Base-by-base conservation (phyloP, 2,797 vertebrate genomes). In the Lophotriccus pileatus region DNA sequence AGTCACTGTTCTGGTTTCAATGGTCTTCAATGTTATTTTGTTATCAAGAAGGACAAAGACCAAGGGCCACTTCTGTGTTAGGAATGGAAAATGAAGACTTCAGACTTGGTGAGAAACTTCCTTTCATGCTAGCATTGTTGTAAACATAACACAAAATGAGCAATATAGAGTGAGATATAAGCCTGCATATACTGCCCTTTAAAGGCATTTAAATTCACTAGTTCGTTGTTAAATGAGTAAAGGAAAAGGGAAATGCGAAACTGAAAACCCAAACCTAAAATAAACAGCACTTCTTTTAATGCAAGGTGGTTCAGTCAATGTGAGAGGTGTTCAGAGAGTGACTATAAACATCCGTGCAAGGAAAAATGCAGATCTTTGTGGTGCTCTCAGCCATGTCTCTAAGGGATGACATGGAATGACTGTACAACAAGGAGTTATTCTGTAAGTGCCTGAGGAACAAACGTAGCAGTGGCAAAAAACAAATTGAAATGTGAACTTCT, bases 401-500 rank as follows among this genome's bases (percentile, higher is more conserved):
- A 36, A 96, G 93, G 93, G 81, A 82, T 74, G 63, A 69, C 50
- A 7, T 2, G 18, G 59, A 44, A 43, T 77, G 84, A 15, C 25
- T 84, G 85, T 59, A 82, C 1, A 17, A 89, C 87, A 92, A 82
- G 91, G 47, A 91, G 30, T 8, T 68, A 21, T 86, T 94, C 87
- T 84, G 37, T 67, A 86, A 82, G 44, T 10, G 80, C 74, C 94
- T 74, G 59, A 93, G 89, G 85, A 94, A 30, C 50, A 91, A 86
- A 59, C 0, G 0, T 69, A 66, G 30, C 22, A 58, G 69, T 20
- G 27, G 39, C 62, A 73, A 74, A 74, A 70, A 86, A 47, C 73
- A 93, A 90, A 91, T 2, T 78, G 90, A 84, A 93, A 79, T 34
- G 59, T 64, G 77, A 77, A n/a, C 66, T 81, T 85, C 69, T 39